Percentiles rank a stretch among this genome's conserved stretches.
phyloP scores from a whole-genome alignment of 2,888 invertebrate genomes.

The Ferdinandea cuprea region DNA sequence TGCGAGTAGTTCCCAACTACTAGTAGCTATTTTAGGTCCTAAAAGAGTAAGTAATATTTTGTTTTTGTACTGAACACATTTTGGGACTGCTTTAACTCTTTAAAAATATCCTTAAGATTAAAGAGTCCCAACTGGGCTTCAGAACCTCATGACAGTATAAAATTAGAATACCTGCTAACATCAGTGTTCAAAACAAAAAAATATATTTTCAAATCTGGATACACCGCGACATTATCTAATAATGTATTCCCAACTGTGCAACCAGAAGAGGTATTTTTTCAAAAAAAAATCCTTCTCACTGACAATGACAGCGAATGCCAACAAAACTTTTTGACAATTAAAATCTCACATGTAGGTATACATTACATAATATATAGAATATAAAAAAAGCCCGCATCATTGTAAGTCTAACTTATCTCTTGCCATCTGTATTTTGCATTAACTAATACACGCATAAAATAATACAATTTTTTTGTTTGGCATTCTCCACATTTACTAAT shows the following conservation, averaged over 20 bases:
- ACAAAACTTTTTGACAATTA: conserved; percentile 73
- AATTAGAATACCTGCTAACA: no score
- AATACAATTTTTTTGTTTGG: conserved; percentile 26
- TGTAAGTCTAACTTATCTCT: conserved; percentile 64
- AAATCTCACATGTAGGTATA: conserved; percentile 50
- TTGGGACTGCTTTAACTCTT: no score
- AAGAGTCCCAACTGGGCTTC: no score
- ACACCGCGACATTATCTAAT: no score
- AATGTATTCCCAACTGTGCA: not conserved
- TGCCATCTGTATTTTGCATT: conserved; percentile 67
- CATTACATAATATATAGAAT: not conserved
- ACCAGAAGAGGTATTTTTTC: not conserved
- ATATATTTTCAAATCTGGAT: no score
- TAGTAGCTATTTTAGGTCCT: no score
- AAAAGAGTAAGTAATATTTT: no score
- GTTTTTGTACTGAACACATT: no score
- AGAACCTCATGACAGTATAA: no score
- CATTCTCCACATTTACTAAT: conserved; percentile 47
- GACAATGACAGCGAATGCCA: conserved; percentile 56
- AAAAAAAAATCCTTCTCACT: conserved; percentile 11
- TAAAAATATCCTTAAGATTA: no score
- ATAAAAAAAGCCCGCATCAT: conserved; percentile 48
- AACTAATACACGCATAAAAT: conserved; percentile 50
- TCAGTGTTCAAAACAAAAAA: no score
- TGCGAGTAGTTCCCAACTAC: no score